These are phyloP conservation scores for Ephestia elutella DNA, from an alignment of 1,140 invertebrate genomes.

Conservation along the genomic window DNA sequence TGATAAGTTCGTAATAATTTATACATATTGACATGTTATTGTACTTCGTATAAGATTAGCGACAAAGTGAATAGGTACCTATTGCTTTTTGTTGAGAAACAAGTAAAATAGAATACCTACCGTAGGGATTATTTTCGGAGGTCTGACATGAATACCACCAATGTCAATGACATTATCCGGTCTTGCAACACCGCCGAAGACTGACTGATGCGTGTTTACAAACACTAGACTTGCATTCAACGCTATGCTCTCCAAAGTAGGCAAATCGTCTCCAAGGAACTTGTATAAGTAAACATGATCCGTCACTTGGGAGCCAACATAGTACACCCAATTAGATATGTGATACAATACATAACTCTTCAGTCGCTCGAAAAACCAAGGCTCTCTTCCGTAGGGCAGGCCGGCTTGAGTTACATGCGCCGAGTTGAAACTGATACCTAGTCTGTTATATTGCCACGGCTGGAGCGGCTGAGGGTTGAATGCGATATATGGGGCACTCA, in stretches of 20 bases:
- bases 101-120: conserved; percentile 36
- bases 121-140: conserved; percentile 58
- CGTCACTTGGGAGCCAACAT: conserved; percentile 67
- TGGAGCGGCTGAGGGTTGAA: conserved; percentile 77
- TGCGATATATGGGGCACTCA: conserved; percentile 75
- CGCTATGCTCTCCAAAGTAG: conserved; percentile 74
- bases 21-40: too few relatives aligned
- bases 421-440: conserved; percentile 75
- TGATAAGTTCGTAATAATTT: neutral
- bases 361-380: conserved; percentile 73
- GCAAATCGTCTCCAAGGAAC: conserved; percentile 74
- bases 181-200: conserved; percentile 66
- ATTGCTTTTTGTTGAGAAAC: neutral
- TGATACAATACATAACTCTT: conserved; percentile 72
- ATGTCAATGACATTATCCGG: conserved; percentile 78
- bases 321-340: conserved; percentile 68
- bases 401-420: conserved; percentile 75
- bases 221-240: conserved; percentile 75
- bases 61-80: too few relatives aligned
- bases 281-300: conserved; percentile 73
- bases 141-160: conserved; percentile 72
- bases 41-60: too few relatives aligned
- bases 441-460: conserved; percentile 75
- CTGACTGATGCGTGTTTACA: conserved; percentile 76
- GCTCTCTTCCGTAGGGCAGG: conserved; percentile 70